These are phyloP conservation scores for Exocentrus adspersus DNA, from an alignment of 2,888 invertebrate genomes.

Conservation along the genomic window DNA sequence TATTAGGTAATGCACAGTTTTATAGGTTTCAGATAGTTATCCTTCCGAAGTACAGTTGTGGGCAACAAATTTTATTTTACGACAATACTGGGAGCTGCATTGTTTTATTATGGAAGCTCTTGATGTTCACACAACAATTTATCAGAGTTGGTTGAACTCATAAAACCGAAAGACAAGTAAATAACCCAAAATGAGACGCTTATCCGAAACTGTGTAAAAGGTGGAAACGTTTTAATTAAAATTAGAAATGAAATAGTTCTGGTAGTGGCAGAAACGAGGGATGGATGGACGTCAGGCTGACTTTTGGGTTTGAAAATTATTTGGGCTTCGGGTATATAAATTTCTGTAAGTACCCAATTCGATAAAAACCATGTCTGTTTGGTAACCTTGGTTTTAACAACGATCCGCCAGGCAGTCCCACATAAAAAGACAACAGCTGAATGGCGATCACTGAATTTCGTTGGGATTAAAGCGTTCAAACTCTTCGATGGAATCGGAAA, in stretches of 20 bases:
- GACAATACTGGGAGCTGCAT: slow-evolving; percentile 17
- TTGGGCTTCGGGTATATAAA: too few relatives aligned
- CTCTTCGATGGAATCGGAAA: slow-evolving; percentile 39
- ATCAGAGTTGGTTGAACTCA: slow-evolving; percentile 20
- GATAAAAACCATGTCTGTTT: not conserved
- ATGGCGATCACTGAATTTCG: slow-evolving; percentile 26
- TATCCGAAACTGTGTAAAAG: too few relatives aligned
- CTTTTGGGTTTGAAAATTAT: too few relatives aligned
- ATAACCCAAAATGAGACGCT: not conserved
- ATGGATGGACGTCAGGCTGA: too few relatives aligned
- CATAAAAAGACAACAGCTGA: slow-evolving; percentile 1
- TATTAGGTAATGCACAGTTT: not conserved
- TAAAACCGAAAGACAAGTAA: slow-evolving; percentile 16
- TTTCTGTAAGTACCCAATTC: too few relatives aligned
- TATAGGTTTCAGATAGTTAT: slow-evolving; percentile 4
- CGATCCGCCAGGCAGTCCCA: not conserved
- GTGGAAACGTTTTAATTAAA: too few relatives aligned
- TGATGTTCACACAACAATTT: slow-evolving; percentile 21
- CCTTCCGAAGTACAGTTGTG: slow-evolving; percentile 4
- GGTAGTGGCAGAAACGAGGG: too few relatives aligned
- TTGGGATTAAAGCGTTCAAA: slow-evolving; percentile 40
- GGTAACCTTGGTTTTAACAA: not conserved
- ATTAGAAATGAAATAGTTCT: too few relatives aligned
- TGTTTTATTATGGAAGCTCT: slow-evolving; percentile 21
- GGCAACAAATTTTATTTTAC: slow-evolving; percentile 15